Evolutionary conservation across 1,140 invertebrate genomes (phyloP).

Genomic region (Dufourea novaeangliae): DNA sequence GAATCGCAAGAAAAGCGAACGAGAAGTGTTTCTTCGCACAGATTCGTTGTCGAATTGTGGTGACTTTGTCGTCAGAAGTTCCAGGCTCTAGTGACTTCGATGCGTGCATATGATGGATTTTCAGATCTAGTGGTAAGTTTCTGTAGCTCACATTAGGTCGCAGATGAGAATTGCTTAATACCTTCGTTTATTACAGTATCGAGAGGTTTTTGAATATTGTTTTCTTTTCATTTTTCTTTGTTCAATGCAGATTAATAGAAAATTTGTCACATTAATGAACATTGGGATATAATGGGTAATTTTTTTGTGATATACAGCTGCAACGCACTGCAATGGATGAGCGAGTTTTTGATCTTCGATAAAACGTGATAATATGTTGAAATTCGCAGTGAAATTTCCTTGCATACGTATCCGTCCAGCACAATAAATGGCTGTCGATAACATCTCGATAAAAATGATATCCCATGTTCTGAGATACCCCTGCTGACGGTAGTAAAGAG

Average conservation of each 20-base stretch:
- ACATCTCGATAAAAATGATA: constrained; percentile 32
- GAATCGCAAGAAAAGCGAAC: background rate
- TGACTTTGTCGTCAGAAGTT: constrained; percentile 25
- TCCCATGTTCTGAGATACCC: background rate
- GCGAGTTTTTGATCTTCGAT: background rate
- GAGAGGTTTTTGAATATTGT: background rate
- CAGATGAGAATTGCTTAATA: background rate
- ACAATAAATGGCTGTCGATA: constrained; percentile 31
- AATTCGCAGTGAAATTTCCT: background rate
- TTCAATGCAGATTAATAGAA: too few relatives aligned
- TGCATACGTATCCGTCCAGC: constrained; percentile 4
- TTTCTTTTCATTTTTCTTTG: too few relatives aligned
- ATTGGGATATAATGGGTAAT: too few relatives aligned
- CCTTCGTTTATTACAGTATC: background rate
- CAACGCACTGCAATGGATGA: background rate
- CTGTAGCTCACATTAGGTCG: background rate
- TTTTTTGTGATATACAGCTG: too few relatives aligned
- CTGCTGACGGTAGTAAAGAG: constrained; percentile 47
- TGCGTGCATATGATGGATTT: constrained; percentile 42
- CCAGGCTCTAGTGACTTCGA: constrained; percentile 45
- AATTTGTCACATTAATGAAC: too few relatives aligned
- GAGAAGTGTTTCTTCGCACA: background rate
- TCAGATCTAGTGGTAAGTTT: constrained; percentile 44
- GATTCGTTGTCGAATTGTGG: background rate
- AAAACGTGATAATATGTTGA: constrained; percentile 4